Conservation (phyloP, 2,797 vertebrate species). For the Pempheris klunzingeri region DNA sequence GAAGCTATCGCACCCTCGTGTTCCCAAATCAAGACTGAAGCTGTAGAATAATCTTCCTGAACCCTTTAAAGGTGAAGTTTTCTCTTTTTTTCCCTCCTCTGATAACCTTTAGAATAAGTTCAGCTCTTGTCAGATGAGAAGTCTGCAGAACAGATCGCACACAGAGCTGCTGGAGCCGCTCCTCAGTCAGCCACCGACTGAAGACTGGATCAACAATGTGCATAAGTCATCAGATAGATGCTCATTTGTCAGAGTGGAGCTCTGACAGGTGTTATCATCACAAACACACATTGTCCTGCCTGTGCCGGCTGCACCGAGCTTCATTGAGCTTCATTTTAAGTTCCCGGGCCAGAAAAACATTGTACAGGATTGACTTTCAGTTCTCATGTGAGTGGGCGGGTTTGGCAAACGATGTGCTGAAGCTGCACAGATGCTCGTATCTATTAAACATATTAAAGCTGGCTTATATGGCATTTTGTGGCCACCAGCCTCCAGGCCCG, state of each 20-base stretch:
- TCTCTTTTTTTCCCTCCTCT: background rate
- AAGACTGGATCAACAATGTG: slow-evolving; percentile 26
- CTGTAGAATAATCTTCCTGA: slow-evolving; percentile 19
- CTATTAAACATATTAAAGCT: slow-evolving; percentile 60
- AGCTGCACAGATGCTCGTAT: slow-evolving; percentile 52
- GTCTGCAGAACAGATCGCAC: slow-evolving; percentile 45
- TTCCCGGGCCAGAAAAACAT: background rate
- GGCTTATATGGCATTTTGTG: slow-evolving; percentile 33
- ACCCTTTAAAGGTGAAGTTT: slow-evolving; percentile 28
- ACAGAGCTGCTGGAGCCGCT: slow-evolving; percentile 28
- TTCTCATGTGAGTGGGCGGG: slow-evolving; percentile 16
- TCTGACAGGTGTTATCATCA: slow-evolving; percentile 35
- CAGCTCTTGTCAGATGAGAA: slow-evolving; percentile 47
- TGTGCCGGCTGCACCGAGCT: background rate
- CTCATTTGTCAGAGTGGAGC: background rate
- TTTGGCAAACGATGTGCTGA: slow-evolving; percentile 34
- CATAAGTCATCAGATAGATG: slow-evolving; percentile 9
- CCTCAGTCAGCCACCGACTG: slow-evolving; percentile 11
- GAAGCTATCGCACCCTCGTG: background rate
- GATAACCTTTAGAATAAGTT: slow-evolving; percentile 44
- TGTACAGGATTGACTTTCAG: slow-evolving; percentile 12
- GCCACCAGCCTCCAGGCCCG: slow-evolving; percentile 18
- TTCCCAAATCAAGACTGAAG: slow-evolving; percentile 41
- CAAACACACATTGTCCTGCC: slow-evolving; percentile 14
- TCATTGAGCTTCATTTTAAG: slow-evolving; percentile 7